Base-by-base conservation (phyloP, 1,140 invertebrate species). In the Drosophila bocqueti region DNA sequence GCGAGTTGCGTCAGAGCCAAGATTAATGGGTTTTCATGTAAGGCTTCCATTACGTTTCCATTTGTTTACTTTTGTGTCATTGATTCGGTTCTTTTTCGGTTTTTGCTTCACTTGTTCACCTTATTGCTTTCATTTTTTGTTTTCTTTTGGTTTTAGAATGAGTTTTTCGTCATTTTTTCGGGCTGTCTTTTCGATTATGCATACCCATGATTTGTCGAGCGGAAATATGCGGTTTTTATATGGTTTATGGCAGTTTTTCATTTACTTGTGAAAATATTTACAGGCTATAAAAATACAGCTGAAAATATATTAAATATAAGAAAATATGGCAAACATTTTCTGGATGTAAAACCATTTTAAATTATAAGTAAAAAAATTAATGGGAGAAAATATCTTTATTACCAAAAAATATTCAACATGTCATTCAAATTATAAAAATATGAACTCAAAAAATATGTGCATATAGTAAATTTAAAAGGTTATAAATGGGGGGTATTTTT, bases 21-120 rank as follows among this genome's bases (percentile, higher is more conserved):
- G 81, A 84, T 84, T 84, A 84, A 84, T 84, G 83, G 82, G 72
- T 75, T 80, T 83, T 65, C 59, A 47, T 63, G 63, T 81, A 65
- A 47, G 81, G 81, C 59, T 84, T 84, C 77, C 52, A 61, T 68
- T 77, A 52, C 66, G 60, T 76, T 50, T 31, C 16, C 67, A 50
- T 83, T 59, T 76, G 76, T 83, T 84, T 80, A 84, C 81, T 64
- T 63, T 55, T 55, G 54, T 84, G 77, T 73, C 77, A 84, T 84
- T 79, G 77, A 65, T 62, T 84, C 50, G 52, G 61, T 80, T 80
- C 55, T 52, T 47, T 67, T 75, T 75, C 43, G 43, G 3, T 73
- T 66, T 49, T 40, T 60, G 40, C 57, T 31, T 21, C 46, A 68
- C 52, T 58, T 52, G 66, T 11, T 46, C n/a, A 38, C 34, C 57